Conservation (phyloP, 2,113 vertebrate genomes). For the Noturus placidus region DNA sequence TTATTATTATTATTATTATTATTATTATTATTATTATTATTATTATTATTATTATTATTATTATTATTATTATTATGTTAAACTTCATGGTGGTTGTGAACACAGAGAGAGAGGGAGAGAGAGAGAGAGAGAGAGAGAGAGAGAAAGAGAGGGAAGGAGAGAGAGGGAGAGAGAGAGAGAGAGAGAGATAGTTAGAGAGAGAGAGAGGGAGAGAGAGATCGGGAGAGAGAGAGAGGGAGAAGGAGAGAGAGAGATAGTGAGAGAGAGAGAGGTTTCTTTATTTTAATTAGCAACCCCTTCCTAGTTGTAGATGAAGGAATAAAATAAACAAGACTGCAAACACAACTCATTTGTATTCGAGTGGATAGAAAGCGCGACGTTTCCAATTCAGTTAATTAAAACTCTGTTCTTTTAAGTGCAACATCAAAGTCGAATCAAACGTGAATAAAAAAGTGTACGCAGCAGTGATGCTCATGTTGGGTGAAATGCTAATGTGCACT, state of each 20-base stretch:
- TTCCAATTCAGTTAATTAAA: conserved; percentile 10
- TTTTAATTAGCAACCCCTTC: neutral
- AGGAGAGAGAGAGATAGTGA: neutral
- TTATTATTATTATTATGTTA: neutral
- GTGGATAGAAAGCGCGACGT: neutral
- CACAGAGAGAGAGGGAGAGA: no score
- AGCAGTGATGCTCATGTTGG: neutral
- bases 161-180: no score
- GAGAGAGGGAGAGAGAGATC: neutral
- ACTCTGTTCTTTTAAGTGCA: neutral
- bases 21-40: neutral
- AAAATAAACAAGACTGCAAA: neutral
- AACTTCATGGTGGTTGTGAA: no score
- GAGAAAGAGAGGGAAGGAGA: neutral
- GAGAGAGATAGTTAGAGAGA: neutral
- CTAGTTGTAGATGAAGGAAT: neutral
- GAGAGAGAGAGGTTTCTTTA: neutral
- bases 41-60: neutral
- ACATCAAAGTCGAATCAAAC: conserved; percentile 8
- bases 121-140: neutral
- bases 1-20: no score
- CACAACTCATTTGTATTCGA: neutral
- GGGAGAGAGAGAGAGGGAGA: no score
- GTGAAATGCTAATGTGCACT: neutral
- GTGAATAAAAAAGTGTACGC: neutral